Evolutionary conservation across 1,140 invertebrate genomes (phyloP).

Genomic region (Orius insidiosus): DNA sequence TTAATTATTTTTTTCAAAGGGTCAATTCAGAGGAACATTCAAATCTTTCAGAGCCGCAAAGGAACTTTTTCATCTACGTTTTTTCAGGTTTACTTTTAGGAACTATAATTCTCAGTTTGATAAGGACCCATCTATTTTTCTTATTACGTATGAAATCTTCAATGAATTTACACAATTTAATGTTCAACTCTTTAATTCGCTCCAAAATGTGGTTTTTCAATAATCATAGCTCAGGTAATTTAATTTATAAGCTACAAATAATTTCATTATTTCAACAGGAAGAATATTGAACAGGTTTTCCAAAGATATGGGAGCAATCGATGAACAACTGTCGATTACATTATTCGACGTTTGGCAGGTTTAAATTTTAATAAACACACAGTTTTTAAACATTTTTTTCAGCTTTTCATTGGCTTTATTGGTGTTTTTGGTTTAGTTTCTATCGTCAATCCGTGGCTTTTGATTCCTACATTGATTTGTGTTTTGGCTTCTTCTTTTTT

Average conservation of each 20-base stretch:
- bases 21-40: slow-evolving; percentile 29
- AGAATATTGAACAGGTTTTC: slow-evolving; percentile 57
- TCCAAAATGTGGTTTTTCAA: slow-evolving; percentile 81
- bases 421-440: slow-evolving; percentile 46
- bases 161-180: slow-evolving; percentile 60
- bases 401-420: slow-evolving; percentile 35
- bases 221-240: slow-evolving; percentile 50
- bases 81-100: slow-evolving; percentile 39
- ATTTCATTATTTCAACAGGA: slow-evolving; percentile 25
- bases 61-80: slow-evolving; percentile 33
- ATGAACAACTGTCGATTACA: slow-evolving; percentile 65
- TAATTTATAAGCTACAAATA: background rate
- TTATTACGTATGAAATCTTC: slow-evolving; percentile 63
- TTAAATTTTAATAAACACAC: no score
- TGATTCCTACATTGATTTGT: slow-evolving; percentile 39
- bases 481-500: slow-evolving; percentile 36
- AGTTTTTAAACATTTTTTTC: slow-evolving; percentile 18
- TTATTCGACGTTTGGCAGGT: slow-evolving; percentile 58
- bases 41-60: no score
- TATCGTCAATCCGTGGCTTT: slow-evolving; percentile 38
- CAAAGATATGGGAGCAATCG: slow-evolving; percentile 64
- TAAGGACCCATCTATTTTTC: slow-evolving; percentile 55
- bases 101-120: slow-evolving; percentile 36
- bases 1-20: slow-evolving; percentile 26
- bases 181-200: slow-evolving; percentile 64